phyloP scores from a whole-genome alignment of 2,113 vertebrate species.

The Murina feae region DNA sequence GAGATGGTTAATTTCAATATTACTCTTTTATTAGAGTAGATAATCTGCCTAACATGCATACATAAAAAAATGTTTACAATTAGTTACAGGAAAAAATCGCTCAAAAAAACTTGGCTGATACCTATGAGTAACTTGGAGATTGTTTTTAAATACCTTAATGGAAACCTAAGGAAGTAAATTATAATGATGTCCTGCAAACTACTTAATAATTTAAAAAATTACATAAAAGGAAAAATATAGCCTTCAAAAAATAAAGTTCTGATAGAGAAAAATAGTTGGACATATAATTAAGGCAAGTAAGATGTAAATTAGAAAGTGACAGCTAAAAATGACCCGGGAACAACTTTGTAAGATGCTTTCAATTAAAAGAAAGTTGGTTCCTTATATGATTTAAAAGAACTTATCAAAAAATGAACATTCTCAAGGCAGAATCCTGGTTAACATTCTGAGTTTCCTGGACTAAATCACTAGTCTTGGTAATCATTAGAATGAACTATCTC shows the following conservation, averaged over 20 bases:
- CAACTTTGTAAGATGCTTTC: not conserved
- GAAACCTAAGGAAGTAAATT: not conserved
- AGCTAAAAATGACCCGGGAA: not conserved
- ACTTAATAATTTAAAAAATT: not conserved
- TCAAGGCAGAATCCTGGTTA: not conserved
- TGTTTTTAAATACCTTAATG: not conserved
- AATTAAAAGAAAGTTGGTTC: not conserved
- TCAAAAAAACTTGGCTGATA: not conserved
- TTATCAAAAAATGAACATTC: not conserved
- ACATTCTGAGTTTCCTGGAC: not conserved
- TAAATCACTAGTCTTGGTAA: not conserved
- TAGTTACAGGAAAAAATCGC: not conserved
- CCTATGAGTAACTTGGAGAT: not conserved
- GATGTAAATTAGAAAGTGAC: not conserved
- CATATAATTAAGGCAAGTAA: not conserved
- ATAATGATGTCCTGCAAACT: not conserved
- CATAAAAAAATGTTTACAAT: not conserved
- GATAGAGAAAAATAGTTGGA: not conserved
- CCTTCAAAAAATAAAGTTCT: constrained; percentile 36
- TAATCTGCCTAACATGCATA: not conserved
- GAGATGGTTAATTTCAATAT: no score
- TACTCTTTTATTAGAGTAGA: no score
- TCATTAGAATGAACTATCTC: not conserved
- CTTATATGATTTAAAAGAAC: not conserved
- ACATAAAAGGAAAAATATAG: not conserved